These are phyloP conservation scores for Amphipyra berbera DNA, from an alignment of 2,888 invertebrate genomes.

Conservation along the genomic window DNA sequence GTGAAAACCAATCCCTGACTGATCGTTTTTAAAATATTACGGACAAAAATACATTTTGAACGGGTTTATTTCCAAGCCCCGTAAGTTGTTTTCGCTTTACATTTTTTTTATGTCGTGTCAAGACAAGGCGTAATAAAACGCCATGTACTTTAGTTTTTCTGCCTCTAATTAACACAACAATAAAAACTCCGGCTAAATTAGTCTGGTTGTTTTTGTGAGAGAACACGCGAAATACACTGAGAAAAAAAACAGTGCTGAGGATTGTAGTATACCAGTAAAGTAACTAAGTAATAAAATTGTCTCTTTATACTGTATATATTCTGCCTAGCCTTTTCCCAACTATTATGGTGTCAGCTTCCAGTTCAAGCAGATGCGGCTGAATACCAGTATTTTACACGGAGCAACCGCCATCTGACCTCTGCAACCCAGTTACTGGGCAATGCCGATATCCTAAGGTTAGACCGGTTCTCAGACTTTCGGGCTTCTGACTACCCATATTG, in stretches of 20 bases:
- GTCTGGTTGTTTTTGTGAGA: conserved; percentile 46
- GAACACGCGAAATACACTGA: conserved; percentile 29
- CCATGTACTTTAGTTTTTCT: conserved; percentile 50
- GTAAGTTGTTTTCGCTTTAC: conserved; percentile 24
- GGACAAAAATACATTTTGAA: conserved; percentile 16
- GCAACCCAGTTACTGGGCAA: too few species aligned
- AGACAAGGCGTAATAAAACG: conserved; percentile 52
- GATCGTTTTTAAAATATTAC: neutral
- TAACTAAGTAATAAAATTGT: too few species aligned
- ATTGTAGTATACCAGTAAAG: too few species aligned
- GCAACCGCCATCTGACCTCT: too few species aligned
- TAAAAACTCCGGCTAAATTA: conserved; percentile 54
- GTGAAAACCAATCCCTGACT: neutral
- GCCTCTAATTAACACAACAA: conserved; percentile 56
- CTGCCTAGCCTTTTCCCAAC: too few species aligned
- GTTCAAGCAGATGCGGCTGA: too few species aligned
- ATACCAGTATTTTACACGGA: too few species aligned
- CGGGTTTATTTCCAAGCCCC: conserved; percentile 39
- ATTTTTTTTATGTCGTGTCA: conserved; percentile 47
- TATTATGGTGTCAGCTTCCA: too few species aligned
- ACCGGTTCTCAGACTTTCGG: too few species aligned
- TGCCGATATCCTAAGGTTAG: too few species aligned
- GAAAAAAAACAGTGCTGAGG: conserved; percentile 19
- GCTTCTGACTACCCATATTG: too few species aligned
- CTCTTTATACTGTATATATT: too few species aligned